Evolutionary conservation across 2,888 invertebrate species (phyloP), one percentile per base, ranked within the genome.

Genomic region (Idaea dimidiata): DNA sequence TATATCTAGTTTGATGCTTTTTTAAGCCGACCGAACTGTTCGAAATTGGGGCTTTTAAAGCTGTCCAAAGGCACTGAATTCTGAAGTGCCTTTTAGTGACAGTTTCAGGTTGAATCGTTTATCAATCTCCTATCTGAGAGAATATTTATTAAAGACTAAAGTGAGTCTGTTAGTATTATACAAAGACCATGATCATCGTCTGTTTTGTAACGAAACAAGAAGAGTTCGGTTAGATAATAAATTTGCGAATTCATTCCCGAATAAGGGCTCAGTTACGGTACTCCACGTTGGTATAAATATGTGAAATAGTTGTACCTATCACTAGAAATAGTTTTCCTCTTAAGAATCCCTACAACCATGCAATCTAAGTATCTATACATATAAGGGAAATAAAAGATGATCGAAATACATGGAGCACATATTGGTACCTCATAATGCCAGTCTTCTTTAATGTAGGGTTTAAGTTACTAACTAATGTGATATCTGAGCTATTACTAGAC

Each of bases 401-500:
- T 24, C 24, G 24, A 24, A 24, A 24, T 24, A 24, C 5, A 5
- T 24, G 24, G 24, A 24, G n/a, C n/a, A n/a, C n/a, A 24, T 24
- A 24, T 24, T 24, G 24, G 24, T 24, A 24, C 1, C 24, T 24
- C 5, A 3, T 24, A 5, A 5, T 3, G 5, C 57, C 60, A 17
- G 59, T 59, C 58, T 54, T 57, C 61, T 60, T 56, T 18, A 17
- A 56, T 0, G 17, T 16, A 17, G 4, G 16, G 54, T 16, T 56
- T 14, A 18, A 56, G 56, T 56, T 17, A 62, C 61, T 60, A 64
- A 58, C 43, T 72, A 70, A 73, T 66, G 59, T 62, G 70, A 58
- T 60, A 63, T 65, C 66, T 59, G 59, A 69, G 69, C 64, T 74
- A 75, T 73, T 77, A 69, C 68, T 63, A 64, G 67, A 75, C 71